Evolutionary conservation across 1,140 invertebrate species (phyloP).

Genomic region (Achroia grisella): DNA sequence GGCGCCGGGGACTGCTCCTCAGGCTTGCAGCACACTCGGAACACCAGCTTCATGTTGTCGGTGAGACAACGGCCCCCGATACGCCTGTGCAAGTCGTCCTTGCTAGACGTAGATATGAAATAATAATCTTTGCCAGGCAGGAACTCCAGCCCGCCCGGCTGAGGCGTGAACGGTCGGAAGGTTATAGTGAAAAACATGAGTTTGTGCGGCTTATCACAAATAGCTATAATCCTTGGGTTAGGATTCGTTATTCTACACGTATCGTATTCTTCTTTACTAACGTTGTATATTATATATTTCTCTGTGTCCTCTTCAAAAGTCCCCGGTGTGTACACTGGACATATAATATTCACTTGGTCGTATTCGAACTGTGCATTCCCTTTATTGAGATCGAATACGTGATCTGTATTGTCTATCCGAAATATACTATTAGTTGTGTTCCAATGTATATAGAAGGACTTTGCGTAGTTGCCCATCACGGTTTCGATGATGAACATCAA

Average conservation of each 20-base stretch:
- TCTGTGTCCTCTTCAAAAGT: conserved; percentile 92
- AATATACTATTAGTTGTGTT: conserved; percentile 93
- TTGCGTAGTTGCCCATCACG: conserved; percentile 85
- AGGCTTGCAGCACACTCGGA: conserved; percentile 92
- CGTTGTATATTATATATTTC: conserved; percentile 97
- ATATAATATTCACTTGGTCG: conserved; percentile 96
- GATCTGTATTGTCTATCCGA: conserved; percentile 97
- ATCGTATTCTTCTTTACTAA: conserved; percentile 96
- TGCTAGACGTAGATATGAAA: conserved; percentile 95
- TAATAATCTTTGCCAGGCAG: conserved; percentile 96
- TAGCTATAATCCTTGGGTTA: conserved; percentile 92
- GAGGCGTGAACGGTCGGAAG: conserved; percentile 95
- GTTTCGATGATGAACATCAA: conserved; percentile 86
- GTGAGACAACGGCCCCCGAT: conserved; percentile 92
- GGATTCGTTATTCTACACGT: conserved; percentile 96
- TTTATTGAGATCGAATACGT: conserved; percentile 97
- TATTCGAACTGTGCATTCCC: conserved; percentile 94
- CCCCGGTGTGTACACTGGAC: conserved; percentile 91
- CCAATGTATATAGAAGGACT: conserved; percentile 90
- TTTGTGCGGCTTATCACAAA: conserved; percentile 96
- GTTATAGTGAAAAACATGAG: conserved; percentile 97
- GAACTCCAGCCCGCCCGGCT: conserved; percentile 95
- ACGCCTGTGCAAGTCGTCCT: conserved; percentile 91
- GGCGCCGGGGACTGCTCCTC: conserved; percentile 74
- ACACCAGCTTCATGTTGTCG: conserved; percentile 97